Percentiles rank a stretch among this genome's conserved stretches.
phyloP scores from a whole-genome alignment of 2,888 invertebrate genomes.

The Dicranocentrus wangi region DNA sequence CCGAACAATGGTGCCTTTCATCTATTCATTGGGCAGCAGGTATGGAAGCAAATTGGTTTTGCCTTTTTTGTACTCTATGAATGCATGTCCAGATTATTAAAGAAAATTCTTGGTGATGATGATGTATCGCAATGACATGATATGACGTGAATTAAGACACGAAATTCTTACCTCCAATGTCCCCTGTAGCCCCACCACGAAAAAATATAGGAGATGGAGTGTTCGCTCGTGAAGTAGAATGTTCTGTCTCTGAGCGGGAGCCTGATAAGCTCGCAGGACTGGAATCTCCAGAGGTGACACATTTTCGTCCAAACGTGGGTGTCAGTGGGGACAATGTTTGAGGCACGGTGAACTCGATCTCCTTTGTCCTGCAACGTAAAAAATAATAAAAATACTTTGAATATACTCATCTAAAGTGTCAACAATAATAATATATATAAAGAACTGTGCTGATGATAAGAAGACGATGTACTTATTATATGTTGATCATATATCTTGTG shows the following conservation, averaged over 20 bases:
- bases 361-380: slow-evolving; percentile 67
- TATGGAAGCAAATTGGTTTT: too few species aligned
- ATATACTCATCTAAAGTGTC: neutral
- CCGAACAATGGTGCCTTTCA: too few species aligned
- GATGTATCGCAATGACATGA: too few species aligned
- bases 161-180: slow-evolving; percentile 67
- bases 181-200: slow-evolving; percentile 65
- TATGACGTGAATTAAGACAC: too few species aligned
- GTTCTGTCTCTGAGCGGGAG: slow-evolving; percentile 71
- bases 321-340: slow-evolving; percentile 71
- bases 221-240: slow-evolving; percentile 70
- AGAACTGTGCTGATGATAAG: neutral
- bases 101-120: too few species aligned
- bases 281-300: slow-evolving; percentile 70
- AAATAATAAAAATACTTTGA: neutral
- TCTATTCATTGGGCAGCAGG: too few species aligned
- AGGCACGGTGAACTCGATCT: slow-evolving; percentile 73
- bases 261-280: slow-evolving; percentile 71
- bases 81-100: too few species aligned
- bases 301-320: slow-evolving; percentile 71
- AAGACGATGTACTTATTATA: too few species aligned
- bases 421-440: neutral
- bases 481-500: too few species aligned
- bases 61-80: too few species aligned
- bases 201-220: slow-evolving; percentile 72